phyloP scores from a whole-genome alignment of 64 coral and sea anemone species.

The Pocillopora damicornis region DNA sequence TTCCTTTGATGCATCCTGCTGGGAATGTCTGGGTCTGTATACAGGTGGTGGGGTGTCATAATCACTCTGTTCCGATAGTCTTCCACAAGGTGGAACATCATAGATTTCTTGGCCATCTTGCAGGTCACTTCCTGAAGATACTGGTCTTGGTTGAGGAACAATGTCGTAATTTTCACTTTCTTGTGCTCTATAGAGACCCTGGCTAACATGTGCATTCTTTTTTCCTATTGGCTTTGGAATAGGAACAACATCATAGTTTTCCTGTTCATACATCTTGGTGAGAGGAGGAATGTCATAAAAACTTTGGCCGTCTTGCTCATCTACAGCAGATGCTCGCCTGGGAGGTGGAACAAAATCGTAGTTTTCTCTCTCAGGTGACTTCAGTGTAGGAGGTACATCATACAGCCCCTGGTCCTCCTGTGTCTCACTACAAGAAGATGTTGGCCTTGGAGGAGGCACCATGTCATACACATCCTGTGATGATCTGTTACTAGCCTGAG shows the following conservation, averaged over 20 bases:
- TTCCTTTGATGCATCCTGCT: not conserved
- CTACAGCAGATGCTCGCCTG: not conserved
- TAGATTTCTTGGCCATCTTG: slow-evolving; percentile 19
- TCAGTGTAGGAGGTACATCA: not conserved
- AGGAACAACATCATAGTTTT: slow-evolving; percentile 27
- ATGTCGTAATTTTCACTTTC: slow-evolving; percentile 48
- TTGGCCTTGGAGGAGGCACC: slow-evolving; percentile 44
- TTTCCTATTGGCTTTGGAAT: not conserved
- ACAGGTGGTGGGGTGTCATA: slow-evolving; percentile 44
- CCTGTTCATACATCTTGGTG: not conserved
- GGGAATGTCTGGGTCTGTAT: not conserved
- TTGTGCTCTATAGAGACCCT: not conserved
- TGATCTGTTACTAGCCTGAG: slow-evolving; percentile 25
- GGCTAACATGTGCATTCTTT: not conserved
- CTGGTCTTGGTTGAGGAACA: slow-evolving; percentile 32
- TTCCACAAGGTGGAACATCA: slow-evolving; percentile 26
- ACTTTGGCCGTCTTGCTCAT: not conserved
- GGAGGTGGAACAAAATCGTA: slow-evolving; percentile 32
- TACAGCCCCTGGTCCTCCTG: slow-evolving; percentile 18
- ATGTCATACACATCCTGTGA: slow-evolving; percentile 36
- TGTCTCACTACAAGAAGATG: not conserved
- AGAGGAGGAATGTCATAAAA: slow-evolving; percentile 12
- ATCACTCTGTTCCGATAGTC: slow-evolving; percentile 10
- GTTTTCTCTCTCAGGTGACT: not conserved
- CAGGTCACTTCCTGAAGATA: not conserved